Evolutionary conservation across 2,113 vertebrate genomes (phyloP).

Genomic region (Lampris incognitus): DNA sequence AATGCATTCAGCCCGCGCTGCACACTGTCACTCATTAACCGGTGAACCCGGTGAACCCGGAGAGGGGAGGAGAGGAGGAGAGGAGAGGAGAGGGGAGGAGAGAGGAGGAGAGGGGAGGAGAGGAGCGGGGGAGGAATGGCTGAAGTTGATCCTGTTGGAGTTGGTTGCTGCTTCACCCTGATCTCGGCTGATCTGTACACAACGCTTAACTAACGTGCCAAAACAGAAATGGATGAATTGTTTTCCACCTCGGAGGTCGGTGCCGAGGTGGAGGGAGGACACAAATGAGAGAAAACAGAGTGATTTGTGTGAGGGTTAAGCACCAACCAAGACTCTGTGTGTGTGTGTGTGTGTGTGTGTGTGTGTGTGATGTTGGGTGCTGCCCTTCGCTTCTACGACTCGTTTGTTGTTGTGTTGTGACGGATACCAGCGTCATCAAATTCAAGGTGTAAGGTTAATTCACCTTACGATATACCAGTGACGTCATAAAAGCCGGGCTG

Average conservation of each 20-base stretch:
- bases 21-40: slow-evolving; percentile 52
- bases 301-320: background rate
- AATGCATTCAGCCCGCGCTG: slow-evolving; percentile 14
- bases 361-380: too few species aligned
- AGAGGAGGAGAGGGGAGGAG: background rate
- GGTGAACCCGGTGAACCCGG: slow-evolving; percentile 44
- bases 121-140: background rate
- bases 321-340: background rate
- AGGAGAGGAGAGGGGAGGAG: too few species aligned
- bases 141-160: background rate
- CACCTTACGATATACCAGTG: too few species aligned
- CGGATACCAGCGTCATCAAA: too few species aligned
- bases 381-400: too few species aligned
- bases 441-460: too few species aligned
- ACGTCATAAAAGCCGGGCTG: too few species aligned
- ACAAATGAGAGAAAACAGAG: background rate
- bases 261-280: background rate
- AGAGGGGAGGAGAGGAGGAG: background rate
- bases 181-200: background rate
- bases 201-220: background rate
- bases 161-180: background rate
- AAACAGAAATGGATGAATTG: background rate
- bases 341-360: too few species aligned
- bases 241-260: background rate
- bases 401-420: too few species aligned